Conservation (phyloP, 2,797 vertebrate genomes). For the Typhlichthys subterraneus region DNA sequence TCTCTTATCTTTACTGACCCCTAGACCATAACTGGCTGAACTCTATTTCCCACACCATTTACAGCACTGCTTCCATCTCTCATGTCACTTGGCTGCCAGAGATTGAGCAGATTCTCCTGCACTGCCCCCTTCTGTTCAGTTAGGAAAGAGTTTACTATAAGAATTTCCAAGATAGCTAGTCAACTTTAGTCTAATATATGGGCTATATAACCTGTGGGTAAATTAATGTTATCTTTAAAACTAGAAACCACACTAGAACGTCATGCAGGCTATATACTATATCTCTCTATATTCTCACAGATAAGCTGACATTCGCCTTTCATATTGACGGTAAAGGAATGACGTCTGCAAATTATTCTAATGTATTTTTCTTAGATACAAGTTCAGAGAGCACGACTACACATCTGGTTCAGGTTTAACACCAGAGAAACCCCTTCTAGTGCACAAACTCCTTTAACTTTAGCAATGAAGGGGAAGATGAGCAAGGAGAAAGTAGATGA, state of each 20-base stretch:
- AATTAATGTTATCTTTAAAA: too few species aligned
- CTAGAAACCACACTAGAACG: too few species aligned
- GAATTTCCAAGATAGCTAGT: too few species aligned
- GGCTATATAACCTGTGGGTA: too few species aligned
- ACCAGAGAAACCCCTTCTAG: background rate
- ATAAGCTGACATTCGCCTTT: background rate
- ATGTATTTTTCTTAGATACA: conserved; percentile 1
- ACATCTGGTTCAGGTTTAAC: background rate
- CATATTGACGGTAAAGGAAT: conserved; percentile 4
- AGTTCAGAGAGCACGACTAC: background rate
- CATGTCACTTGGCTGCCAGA: background rate
- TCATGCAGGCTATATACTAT: too few species aligned
- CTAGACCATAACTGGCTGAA: conserved; percentile 1
- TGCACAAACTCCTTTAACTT: background rate
- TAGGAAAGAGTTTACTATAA: background rate
- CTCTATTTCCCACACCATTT: conserved; percentile 16
- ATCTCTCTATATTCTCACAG: too few species aligned
- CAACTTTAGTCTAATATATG: too few species aligned
- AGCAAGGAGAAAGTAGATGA: conserved; percentile 9
- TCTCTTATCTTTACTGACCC: conserved; percentile 3
- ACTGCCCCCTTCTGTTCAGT: conserved; percentile 55
- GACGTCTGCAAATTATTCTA: conserved; percentile 5
- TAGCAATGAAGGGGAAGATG: conserved; percentile 10
- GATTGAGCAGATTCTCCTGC: conserved; percentile 24
- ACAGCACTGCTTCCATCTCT: conserved; percentile 21